Evolutionary conservation across 2,888 invertebrate genomes (phyloP).

Genomic region (Leptinotarsa tumamoca): DNA sequence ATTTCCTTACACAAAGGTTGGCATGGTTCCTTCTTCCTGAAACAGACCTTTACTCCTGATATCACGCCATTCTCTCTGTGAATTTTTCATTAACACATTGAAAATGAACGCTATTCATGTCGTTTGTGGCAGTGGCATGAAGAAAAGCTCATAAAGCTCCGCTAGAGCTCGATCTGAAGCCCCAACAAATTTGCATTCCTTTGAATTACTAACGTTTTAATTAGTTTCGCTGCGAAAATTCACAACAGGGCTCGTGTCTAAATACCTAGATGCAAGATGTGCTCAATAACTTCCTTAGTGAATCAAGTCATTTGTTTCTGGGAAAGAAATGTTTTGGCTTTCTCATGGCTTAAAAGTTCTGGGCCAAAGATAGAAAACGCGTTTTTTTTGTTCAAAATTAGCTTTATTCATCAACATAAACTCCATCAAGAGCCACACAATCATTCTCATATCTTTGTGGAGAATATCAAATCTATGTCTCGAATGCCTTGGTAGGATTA

Average conservation of each 20-base stretch:
- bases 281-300: neutral
- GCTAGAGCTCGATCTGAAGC: neutral
- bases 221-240: neutral
- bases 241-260: neutral
- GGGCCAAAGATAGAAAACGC: too few relatives aligned
- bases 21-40: neutral
- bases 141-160: neutral
- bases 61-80: neutral
- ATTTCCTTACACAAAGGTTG: too few relatives aligned
- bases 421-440: too few relatives aligned
- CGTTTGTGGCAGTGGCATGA: neutral
- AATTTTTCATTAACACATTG: neutral
- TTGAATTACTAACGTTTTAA: neutral
- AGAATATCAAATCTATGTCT: too few relatives aligned
- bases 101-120: neutral
- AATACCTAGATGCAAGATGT: neutral
- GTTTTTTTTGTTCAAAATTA: too few relatives aligned
- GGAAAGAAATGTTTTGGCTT: too few relatives aligned
- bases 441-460: too few relatives aligned
- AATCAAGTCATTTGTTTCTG: too few relatives aligned
- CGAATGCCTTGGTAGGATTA: too few relatives aligned
- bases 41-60: neutral
- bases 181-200: slow-evolving; percentile 2
- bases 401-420: too few relatives aligned
- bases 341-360: too few relatives aligned